phyloP scores from a whole-genome alignment of 2,113 vertebrate genomes.

The Morone chrysops region DNA sequence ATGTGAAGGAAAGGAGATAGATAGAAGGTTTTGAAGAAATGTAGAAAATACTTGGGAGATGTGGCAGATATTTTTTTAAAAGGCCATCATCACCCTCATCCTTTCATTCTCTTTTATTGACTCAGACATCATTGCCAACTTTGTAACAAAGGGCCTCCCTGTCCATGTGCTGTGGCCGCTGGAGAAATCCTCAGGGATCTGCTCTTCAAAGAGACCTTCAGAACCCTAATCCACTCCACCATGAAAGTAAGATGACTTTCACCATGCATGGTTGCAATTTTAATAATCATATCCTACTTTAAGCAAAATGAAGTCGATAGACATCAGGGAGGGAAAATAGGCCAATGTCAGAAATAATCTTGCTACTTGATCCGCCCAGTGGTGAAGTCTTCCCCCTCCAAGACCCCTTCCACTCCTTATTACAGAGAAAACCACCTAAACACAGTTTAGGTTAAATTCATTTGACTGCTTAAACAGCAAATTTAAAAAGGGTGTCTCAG shows the following conservation, averaged over 20 bases:
- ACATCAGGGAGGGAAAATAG: slow-evolving; percentile 76
- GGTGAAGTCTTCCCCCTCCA: slow-evolving; percentile 62
- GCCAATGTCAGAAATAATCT: slow-evolving; percentile 75
- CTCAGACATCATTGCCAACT: slow-evolving; percentile 44
- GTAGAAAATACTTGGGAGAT: not conserved
- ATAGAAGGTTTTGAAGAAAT: not conserved
- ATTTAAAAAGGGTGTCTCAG: slow-evolving; percentile 5
- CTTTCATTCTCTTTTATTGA: slow-evolving; percentile 49
- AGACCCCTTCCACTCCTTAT: slow-evolving; percentile 36
- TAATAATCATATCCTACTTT: slow-evolving; percentile 80
- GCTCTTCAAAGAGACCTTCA: slow-evolving; percentile 71
- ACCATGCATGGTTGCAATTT: slow-evolving; percentile 83
- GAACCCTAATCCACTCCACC: slow-evolving; percentile 60
- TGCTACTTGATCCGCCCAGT: slow-evolving; percentile 51
- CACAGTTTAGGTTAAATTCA: slow-evolving; percentile 39
- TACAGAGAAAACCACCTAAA: slow-evolving; percentile 63
- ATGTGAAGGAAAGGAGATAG: slow-evolving; percentile 21
- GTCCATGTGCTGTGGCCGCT: slow-evolving; percentile 48
- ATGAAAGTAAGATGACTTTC: slow-evolving; percentile 73
- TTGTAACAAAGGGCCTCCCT: slow-evolving; percentile 69
- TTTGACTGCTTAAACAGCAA: slow-evolving; percentile 40
- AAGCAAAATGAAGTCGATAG: slow-evolving; percentile 74
- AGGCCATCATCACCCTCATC: slow-evolving; percentile 31
- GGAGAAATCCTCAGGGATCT: slow-evolving; percentile 57
- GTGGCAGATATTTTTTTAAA: slow-evolving; percentile 24